Evolutionary conservation across 2,113 vertebrate genomes (phyloP), one percentile per base, ranked within the genome.

Genomic region (Poicephalus gulielmi): DNA sequence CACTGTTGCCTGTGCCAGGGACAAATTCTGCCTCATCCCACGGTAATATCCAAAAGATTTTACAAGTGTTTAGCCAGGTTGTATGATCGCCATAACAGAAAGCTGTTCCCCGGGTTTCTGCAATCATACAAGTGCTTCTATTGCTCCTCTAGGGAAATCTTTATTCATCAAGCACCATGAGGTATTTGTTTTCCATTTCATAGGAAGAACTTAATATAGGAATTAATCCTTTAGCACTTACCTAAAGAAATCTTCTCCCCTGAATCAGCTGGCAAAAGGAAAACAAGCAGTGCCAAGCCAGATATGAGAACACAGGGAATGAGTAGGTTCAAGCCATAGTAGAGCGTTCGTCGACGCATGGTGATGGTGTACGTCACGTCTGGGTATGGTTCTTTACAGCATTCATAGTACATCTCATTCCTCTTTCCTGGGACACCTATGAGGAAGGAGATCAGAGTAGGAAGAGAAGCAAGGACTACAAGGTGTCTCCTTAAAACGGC

Each of bases 271-370:
- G 99, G 99, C 76, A 99, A 97, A 88, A 99, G 98, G 95, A 99
- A 99, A 73, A 99, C 99, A 62, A 99, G 98, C 90, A 99, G 95
- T 16, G 99, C 98, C 93, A 99, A 97, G 33, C 99, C 98, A 18
- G 99, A 99, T 96, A 99, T 99, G 59, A 99, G 98, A 88, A 99
- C 98, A 1, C 99, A 99, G 39, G 99, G 99, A 96, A 99, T 98
- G 63, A 99, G 98, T 63, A 99, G 97, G 95, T 99, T 99, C 88
- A 99, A 98, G 46, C 99, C 98, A 10, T 99, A 99, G 97, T 99
- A 99, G 52, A 99, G 98, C 4, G 99, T 99, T 64, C 98, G 97
- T 47, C 98, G 97, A 14, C 98, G 98, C 98, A 99, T 99, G 57
- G 98, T 99, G 91, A 99, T 99, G 0, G 99, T 99, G 94, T 99